A percentile compares a stretch with the other conserved stretches of the same genome.
Evolutionary conservation across 30 jellyfish, hydroid and myxozoan species (phyloP).

Genomic region (Chrysaora quinquecirrha): DNA sequence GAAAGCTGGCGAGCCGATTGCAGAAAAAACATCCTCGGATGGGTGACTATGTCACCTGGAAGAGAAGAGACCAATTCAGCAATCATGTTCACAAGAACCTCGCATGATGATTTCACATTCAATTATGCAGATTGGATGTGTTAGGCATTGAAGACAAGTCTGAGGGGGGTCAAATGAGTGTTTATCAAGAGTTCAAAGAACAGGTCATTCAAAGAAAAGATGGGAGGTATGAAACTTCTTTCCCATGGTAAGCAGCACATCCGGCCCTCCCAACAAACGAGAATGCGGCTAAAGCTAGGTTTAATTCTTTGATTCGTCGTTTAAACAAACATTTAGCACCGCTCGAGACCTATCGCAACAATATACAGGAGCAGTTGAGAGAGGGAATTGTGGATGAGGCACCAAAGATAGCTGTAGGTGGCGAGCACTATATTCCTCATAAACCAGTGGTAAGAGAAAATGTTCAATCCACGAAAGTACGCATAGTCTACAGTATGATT

Average conservation of each 20-base stretch:
- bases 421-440: slow-evolving; percentile 40
- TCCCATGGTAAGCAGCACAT: not conserved
- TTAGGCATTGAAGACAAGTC: slow-evolving; percentile 55
- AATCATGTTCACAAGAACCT: slow-evolving; percentile 16
- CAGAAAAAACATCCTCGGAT: slow-evolving; percentile 58
- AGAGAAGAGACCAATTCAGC: no score
- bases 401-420: slow-evolving; percentile 37
- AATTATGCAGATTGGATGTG: slow-evolving; percentile 54
- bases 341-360: slow-evolving; percentile 14
- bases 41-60: no score
- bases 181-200: no score
- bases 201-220: slow-evolving; percentile 19
- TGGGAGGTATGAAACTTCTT: slow-evolving; percentile 31
- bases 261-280: slow-evolving; percentile 21
- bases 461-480: slow-evolving; percentile 60
- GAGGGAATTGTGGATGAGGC: no score
- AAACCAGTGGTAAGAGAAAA: slow-evolving; percentile 42
- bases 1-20: slow-evolving; percentile 65
- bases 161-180: slow-evolving; percentile 58
- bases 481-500: slow-evolving; percentile 54
- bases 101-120: slow-evolving; percentile 37
- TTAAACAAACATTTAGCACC: not conserved
- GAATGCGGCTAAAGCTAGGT: no score
- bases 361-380: no score
- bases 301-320: no score